Base-by-base conservation (phyloP, 1,140 invertebrate genomes). In the Schlechtendalia chinensis region DNA sequence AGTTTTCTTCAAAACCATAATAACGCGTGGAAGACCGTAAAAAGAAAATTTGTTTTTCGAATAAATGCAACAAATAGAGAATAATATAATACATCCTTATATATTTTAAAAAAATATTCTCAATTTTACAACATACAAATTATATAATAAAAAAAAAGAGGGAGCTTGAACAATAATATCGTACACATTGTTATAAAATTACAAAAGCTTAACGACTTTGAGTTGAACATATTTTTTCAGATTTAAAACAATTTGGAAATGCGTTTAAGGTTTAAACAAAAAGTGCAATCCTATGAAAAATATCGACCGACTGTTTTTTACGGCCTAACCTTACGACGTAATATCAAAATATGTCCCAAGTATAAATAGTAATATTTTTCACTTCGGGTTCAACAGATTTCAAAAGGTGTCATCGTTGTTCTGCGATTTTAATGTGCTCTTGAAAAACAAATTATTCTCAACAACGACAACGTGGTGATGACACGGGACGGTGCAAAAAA, bases 371-470 rank as follows among this genome's bases (percentile, higher is more conserved):
- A 4, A 50, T 50, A 50, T 50, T 12, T 50, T 50, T 67, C 8
- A 3, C 39, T 22, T 67, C 27, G 1, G 17, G 32, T 67, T 47
- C 14, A 47, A 47, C 12, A 45, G 65, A 45, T 16, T 47, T 45
- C 22, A 67, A 39, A 39, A 45, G 32, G 19, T 19, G 32, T 39
- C 17, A 17, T 11, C 17, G 27, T 39, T 65, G 39, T 45, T 47
- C n/a, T 67, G n/a, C 47, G 39, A 67, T 19, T 50, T 50, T 22
- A 3, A n/a, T 39, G 32, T 27, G 67, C n/a, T 50, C 5, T 45
- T 45, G 39, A 69, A 58, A 69, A 47, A 65, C 27, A 65, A 69
- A 69, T 22, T 69, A 47, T 29, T 69, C 22, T 47, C n/a, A 69
- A 69, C 32, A 24, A n/a, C n/a, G n/a, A n/a, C n/a, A n/a, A n/a